phyloP scores from a whole-genome alignment of 2,888 invertebrate genomes.

The Cheilosia pagana region DNA sequence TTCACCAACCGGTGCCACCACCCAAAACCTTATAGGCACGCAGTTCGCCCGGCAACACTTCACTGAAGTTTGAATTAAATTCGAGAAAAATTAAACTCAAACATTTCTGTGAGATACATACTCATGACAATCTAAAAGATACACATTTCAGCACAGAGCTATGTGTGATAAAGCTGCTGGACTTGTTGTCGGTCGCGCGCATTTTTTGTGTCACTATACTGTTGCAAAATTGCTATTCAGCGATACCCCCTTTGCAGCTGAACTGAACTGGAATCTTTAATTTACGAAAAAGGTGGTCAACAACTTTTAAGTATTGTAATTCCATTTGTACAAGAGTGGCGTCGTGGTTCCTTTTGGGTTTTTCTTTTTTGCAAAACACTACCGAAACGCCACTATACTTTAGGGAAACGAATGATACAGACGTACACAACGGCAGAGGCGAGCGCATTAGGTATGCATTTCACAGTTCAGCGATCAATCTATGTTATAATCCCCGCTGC shows the following conservation, averaged over 20 bases:
- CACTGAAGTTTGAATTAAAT: constrained; percentile 42
- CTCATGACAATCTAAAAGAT: constrained; percentile 48
- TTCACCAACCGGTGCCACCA: constrained; percentile 2
- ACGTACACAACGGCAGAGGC: constrained; percentile 21
- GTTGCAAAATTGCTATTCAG: constrained; percentile 45
- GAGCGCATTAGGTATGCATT: constrained; percentile 73
- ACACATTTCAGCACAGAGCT: constrained; percentile 6
- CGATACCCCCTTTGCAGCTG: constrained; percentile 14
- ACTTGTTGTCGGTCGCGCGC: constrained; percentile 55
- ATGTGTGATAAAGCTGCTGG: constrained; percentile 53
- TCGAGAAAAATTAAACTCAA: constrained; percentile 56
- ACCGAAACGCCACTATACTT: constrained; percentile 45
- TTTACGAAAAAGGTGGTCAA: constrained; percentile 62
- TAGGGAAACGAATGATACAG: constrained; percentile 50
- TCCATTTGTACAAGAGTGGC: constrained; percentile 66
- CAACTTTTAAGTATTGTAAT: constrained; percentile 66
- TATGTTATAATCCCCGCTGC: constrained; percentile 66
- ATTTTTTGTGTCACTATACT: constrained; percentile 15
- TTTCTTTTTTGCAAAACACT: constrained; percentile 19
- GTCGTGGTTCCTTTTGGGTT: constrained; percentile 32
- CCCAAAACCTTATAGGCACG: background rate
- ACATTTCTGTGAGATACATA: constrained; percentile 46
- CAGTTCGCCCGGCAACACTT: constrained; percentile 31
- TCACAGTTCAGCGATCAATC: constrained; percentile 75
- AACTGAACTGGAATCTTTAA: constrained; percentile 47